Percentiles rank a stretch among this genome's conserved stretches.
Conservation (phyloP, 2,797 vertebrate genomes). For the Atherinosoma microstoma region DNA sequence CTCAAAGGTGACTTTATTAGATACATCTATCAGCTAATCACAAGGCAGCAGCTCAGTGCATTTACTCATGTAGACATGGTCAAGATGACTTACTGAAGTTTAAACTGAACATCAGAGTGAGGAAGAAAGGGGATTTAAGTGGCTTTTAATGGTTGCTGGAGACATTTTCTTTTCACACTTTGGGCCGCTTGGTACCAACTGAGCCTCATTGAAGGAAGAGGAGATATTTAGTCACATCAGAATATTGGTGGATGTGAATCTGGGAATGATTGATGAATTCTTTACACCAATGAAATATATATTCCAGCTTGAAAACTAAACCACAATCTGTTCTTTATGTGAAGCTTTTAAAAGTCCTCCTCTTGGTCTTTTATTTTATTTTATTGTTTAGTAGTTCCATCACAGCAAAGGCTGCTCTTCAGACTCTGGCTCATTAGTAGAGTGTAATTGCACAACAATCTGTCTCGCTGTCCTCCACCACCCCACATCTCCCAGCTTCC, state of each 20-base stretch:
- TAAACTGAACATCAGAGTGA: no score
- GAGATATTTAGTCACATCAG: no score
- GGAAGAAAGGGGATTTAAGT: no score
- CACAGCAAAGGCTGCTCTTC: slow-evolving; percentile 30
- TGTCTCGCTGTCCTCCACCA: slow-evolving; percentile 37
- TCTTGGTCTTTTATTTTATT: slow-evolving; percentile 1
- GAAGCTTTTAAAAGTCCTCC: neutral
- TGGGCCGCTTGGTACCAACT: no score
- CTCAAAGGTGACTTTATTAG: no score
- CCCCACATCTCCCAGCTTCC: slow-evolving; percentile 27
- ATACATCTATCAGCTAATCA: no score
- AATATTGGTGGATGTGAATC: neutral
- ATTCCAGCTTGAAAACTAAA: neutral
- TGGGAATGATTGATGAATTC: neutral
- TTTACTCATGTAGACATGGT: no score
- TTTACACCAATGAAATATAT: neutral
- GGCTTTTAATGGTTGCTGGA: no score
- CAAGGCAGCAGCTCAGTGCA: no score
- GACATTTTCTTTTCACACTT: no score
- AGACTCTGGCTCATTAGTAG: slow-evolving; percentile 52
- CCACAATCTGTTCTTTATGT: slow-evolving; percentile 4
- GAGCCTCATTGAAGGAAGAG: no score
- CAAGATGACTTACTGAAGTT: no score
- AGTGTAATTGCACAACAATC: slow-evolving; percentile 47
- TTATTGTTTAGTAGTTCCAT: slow-evolving; percentile 11